Evolutionary conservation across 2,797 vertebrate species (phyloP).

Genomic region (Selene dorsalis): DNA sequence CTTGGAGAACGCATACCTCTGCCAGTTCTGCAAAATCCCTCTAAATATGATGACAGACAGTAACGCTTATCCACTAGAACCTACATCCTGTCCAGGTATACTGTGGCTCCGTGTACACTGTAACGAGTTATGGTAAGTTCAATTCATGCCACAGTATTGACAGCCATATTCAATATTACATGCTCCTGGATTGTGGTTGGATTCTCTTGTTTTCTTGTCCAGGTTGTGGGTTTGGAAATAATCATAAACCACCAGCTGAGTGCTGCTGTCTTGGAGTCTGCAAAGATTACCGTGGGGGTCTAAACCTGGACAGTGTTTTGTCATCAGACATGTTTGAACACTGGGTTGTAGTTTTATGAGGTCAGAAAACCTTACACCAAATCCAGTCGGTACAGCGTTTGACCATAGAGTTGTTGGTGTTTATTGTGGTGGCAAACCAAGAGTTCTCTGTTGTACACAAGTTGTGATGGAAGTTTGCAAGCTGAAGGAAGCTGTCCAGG

Average conservation of each 20-base stretch:
- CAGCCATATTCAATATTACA: neutral
- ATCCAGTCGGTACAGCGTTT: no score
- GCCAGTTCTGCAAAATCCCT: conserved; percentile 22
- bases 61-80: neutral
- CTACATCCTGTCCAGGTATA: neutral
- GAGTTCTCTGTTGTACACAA: no score
- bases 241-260: neutral
- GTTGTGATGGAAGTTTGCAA: no score
- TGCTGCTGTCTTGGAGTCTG: neutral
- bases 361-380: no score
- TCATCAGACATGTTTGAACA: no score
- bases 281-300: neutral
- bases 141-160: neutral
- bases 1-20: conserved; percentile 36
- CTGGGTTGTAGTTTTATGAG: no score
- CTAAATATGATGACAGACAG: conserved; percentile 7
- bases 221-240: neutral
- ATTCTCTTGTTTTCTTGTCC: conserved; percentile 3
- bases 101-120: neutral
- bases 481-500: no score
- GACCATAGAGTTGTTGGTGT: no score
- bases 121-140: neutral
- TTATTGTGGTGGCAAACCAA: no score
- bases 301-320: no score
- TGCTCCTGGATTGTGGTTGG: neutral